Conservation (phyloP, 1,140 invertebrate genomes). For the Delia radicum region DNA sequence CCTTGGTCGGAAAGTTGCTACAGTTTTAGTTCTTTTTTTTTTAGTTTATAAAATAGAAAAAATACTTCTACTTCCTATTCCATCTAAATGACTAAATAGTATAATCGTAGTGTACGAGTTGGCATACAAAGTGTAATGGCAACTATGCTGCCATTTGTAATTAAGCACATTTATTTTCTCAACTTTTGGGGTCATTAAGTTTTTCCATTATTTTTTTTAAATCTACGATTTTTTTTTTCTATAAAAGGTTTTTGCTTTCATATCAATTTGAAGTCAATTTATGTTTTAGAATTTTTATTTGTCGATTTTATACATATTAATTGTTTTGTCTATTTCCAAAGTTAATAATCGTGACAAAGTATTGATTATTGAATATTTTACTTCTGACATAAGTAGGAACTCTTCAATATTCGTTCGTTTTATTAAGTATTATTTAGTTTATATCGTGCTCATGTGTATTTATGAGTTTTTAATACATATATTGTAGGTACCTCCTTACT, state of each 20-base stretch:
- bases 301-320: neutral
- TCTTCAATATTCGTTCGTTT: neutral
- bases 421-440: neutral
- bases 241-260: neutral
- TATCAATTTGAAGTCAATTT: neutral
- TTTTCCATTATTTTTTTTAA: neutral
- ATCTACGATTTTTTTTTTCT: neutral
- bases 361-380: neutral
- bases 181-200: neutral
- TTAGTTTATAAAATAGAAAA: too few species aligned
- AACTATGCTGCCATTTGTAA: neutral
- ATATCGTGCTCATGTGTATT: slow-evolving; percentile 2
- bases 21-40: too few species aligned
- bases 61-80: neutral
- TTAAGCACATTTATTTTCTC: neutral
- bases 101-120: too few species aligned
- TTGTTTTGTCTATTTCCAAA: neutral
- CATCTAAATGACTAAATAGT: neutral
- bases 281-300: neutral
- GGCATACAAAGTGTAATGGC: neutral
- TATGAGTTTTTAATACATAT: neutral
- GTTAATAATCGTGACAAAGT: slow-evolving; percentile 4
- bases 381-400: neutral
- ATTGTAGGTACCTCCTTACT: neutral
- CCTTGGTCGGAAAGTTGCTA: too few species aligned